Base-by-base conservation (phyloP, 2,888 invertebrate species). In the Syrphus vitripennis region DNA sequence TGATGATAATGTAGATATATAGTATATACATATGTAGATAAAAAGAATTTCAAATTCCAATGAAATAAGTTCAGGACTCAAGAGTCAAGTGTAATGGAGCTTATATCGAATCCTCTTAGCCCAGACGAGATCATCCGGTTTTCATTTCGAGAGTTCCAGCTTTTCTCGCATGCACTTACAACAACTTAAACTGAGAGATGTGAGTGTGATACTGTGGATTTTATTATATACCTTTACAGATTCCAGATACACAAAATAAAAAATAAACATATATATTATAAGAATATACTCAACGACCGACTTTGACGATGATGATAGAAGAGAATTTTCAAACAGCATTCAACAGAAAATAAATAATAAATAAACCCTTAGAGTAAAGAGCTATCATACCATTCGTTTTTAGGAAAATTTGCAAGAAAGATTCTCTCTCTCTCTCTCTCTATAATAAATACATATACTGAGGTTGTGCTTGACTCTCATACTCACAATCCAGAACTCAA, bases 251-350 rank as follows among this genome's bases (percentile, higher is more conserved):
- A 65, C 45, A 65, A 26, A 16, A 21, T 59, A 34, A 59, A n/a
- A n/a, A n/a, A n/a, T n/a, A n/a, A n/a, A n/a, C n/a, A n/a, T n/a
- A n/a, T n/a, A n/a, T n/a, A n/a, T n/a, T n/a, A n/a, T n/a, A n/a
- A n/a, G n/a, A n/a, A n/a, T n/a, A n/a, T 59, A n/a, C 34, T 59
- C 59, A 34, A 57, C 4, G 12, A 34, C 12, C 21, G n/a, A 40
- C 37, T 40, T 9, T 9, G 12, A 26, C 10, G 40, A 61, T 76
- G 71, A 86, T 81, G 81, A 86, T 74, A 69, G 81, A 81, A 81
- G 84, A 63, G 81, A 86, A 86, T 81, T 81, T 81, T 63, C 77
- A 81, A 86, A 77, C 61, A 86, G 70, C 63, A 75, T 75, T 69
- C 74, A 70, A 65, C 59, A 42, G 42, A 72, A 76, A 65, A 80